phyloP scores from a whole-genome alignment of 2,888 invertebrate genomes.

The Carabus problematicus region DNA sequence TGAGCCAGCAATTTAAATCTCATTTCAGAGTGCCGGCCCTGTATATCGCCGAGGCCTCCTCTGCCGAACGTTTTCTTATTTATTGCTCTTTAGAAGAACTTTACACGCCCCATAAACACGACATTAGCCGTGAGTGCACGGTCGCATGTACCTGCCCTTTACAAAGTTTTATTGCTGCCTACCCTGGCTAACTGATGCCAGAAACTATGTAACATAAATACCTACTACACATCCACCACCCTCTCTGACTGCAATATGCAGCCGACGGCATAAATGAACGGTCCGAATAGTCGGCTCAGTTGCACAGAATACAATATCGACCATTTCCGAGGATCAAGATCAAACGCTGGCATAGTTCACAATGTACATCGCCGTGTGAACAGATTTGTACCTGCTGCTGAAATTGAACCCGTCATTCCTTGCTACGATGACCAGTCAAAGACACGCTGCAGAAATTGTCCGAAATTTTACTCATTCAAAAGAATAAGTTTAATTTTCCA shows the following conservation, averaged over 20 bases:
- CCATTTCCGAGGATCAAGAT: conserved; percentile 37
- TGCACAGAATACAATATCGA: conserved; percentile 16
- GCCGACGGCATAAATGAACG: neutral
- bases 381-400: conserved; percentile 24
- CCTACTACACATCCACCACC: neutral
- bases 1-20: too few species aligned
- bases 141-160: conserved; percentile 32
- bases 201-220: too few species aligned
- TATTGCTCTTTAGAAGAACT: conserved; percentile 39
- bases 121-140: conserved; percentile 26
- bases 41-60: too few species aligned
- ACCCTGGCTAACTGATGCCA: conserved; percentile 3
- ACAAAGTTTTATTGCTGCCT: conserved; percentile 38
- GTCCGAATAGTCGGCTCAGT: neutral
- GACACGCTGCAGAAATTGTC: conserved; percentile 12
- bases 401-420: conserved; percentile 29
- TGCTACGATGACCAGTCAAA: conserved; percentile 21
- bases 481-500: neutral
- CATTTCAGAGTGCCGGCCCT: too few species aligned
- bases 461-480: neutral
- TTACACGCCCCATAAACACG: conserved; percentile 41
- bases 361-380: conserved; percentile 33
- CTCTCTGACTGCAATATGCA: neutral
- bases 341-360: conserved; percentile 14
- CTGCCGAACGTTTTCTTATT: conserved; percentile 28